Evolutionary conservation across 64 coral and sea anemone genomes (phyloP).

Genomic region (Hydrozoanthus tunicans): DNA sequence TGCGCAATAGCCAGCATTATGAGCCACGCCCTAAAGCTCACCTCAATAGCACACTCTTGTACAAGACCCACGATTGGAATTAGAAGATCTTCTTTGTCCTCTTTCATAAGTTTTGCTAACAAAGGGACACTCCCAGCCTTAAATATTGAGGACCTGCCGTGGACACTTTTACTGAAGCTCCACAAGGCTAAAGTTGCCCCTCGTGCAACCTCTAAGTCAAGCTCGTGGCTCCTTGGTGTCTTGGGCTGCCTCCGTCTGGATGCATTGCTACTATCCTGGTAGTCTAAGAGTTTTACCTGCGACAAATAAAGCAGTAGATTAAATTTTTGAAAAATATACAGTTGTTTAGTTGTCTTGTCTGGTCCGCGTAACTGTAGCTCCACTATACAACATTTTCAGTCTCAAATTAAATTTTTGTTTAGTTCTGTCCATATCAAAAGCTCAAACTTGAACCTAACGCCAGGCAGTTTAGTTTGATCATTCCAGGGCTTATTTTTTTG

Average conservation of each 20-base stretch:
- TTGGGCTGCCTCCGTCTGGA: neutral
- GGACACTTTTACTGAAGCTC: slow-evolving; percentile 91
- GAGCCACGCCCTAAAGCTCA: neutral
- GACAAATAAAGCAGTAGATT: neutral
- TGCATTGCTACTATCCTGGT: slow-evolving; percentile 21
- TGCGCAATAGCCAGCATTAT: neutral
- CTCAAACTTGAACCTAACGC: too few relatives aligned
- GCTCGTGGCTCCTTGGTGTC: neutral
- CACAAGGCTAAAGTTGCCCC: slow-evolving; percentile 83
- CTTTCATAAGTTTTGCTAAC: slow-evolving; percentile 69
- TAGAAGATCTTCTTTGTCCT: slow-evolving; percentile 86
- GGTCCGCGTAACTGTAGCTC: too few relatives aligned
- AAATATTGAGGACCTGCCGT: slow-evolving; percentile 80
- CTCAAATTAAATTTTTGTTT: too few relatives aligned
- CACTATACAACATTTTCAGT: too few relatives aligned
- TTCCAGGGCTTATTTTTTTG: too few relatives aligned
- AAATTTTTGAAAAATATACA: neutral
- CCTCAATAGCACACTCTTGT: slow-evolving; percentile 92
- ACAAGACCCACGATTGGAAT: slow-evolving; percentile 83
- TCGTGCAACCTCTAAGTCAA: slow-evolving; percentile 71
- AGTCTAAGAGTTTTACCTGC: slow-evolving; percentile 82
- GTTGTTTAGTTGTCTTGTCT: too few relatives aligned
- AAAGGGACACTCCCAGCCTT: slow-evolving; percentile 88
- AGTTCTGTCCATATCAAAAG: too few relatives aligned
- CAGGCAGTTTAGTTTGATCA: too few relatives aligned